Conservation (phyloP, 2,113 vertebrate species). For the Pontoporia blainvillei region DNA sequence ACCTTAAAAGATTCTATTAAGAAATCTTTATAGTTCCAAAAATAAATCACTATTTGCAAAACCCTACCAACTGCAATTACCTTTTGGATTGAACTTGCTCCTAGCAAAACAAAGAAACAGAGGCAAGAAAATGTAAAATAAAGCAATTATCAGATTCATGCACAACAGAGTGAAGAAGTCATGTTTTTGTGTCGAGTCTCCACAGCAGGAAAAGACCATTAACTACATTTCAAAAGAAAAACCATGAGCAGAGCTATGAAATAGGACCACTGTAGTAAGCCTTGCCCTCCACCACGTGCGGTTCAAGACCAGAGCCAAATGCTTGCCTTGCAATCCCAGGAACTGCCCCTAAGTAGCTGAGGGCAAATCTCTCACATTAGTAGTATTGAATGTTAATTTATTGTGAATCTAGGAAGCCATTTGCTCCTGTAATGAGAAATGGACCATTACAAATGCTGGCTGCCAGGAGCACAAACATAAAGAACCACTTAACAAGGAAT, state of each 20-base stretch:
- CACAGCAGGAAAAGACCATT: conserved; percentile 16
- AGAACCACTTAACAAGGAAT: not conserved
- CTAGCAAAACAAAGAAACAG: conserved; percentile 28
- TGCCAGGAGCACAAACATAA: not conserved
- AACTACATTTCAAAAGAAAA: conserved; percentile 15
- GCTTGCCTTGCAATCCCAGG: not conserved
- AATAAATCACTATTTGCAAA: conserved; percentile 53
- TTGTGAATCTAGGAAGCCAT: not conserved
- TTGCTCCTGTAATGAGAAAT: conserved; percentile 37
- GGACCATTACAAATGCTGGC: not conserved
- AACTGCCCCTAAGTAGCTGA: not conserved
- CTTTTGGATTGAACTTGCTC: conserved; percentile 29
- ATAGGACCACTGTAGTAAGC: not conserved
- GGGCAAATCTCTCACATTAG: not conserved
- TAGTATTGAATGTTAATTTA: conserved; percentile 8
- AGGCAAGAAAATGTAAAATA: not conserved
- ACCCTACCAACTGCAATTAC: conserved; percentile 19
- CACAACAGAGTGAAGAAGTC: not conserved
- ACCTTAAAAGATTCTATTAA: not conserved
- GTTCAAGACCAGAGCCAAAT: not conserved
- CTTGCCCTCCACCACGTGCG: not conserved
- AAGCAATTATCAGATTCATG: not conserved
- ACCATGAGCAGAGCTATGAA: not conserved
- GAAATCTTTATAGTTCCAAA: conserved; percentile 16
- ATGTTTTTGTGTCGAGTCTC: not conserved